A percentile compares a stretch with the other conserved stretches of the same genome.
These are phyloP conservation scores for Hestina assimilis DNA, from an alignment of 1,140 invertebrate genomes.

Conservation along the genomic window DNA sequence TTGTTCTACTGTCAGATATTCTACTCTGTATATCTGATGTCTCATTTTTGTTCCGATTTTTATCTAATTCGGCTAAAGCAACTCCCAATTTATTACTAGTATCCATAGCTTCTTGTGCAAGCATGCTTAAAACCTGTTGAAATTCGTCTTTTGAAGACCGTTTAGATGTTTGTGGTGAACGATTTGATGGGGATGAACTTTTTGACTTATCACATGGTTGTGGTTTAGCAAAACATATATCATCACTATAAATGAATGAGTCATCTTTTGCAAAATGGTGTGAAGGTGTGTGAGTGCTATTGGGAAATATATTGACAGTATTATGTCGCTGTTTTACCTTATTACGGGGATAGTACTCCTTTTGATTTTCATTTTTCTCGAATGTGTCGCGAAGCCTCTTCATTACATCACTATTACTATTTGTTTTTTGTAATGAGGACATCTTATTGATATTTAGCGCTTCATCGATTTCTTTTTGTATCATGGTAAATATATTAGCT, in stretches of 20 bases:
- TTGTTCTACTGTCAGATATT: slow-evolving; percentile 59
- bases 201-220: slow-evolving; percentile 75
- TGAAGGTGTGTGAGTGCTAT: slow-evolving; percentile 60
- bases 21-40: slow-evolving; percentile 52
- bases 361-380: slow-evolving; percentile 64
- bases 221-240: slow-evolving; percentile 69
- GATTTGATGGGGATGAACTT: slow-evolving; percentile 72
- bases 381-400: slow-evolving; percentile 64
- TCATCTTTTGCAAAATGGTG: slow-evolving; percentile 74
- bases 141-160: slow-evolving; percentile 75
- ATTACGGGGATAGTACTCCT: slow-evolving; percentile 61
- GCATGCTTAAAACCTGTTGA: slow-evolving; percentile 79
- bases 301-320: slow-evolving; percentile 70
- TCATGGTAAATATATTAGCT: slow-evolving; percentile 87
- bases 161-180: slow-evolving; percentile 69
- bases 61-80: slow-evolving; percentile 74
- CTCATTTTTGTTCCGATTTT: slow-evolving; percentile 66
- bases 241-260: slow-evolving; percentile 71
- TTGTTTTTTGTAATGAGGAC: slow-evolving; percentile 65
- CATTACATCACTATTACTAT: slow-evolving; percentile 73
- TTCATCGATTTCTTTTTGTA: slow-evolving; percentile 80
- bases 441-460: slow-evolving; percentile 65
- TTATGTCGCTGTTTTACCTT: slow-evolving; percentile 76
- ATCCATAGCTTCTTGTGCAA: slow-evolving; percentile 80
- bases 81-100: slow-evolving; percentile 75